Base-by-base conservation (phyloP, 2,888 invertebrate species). In the Mimas tiliae region DNA sequence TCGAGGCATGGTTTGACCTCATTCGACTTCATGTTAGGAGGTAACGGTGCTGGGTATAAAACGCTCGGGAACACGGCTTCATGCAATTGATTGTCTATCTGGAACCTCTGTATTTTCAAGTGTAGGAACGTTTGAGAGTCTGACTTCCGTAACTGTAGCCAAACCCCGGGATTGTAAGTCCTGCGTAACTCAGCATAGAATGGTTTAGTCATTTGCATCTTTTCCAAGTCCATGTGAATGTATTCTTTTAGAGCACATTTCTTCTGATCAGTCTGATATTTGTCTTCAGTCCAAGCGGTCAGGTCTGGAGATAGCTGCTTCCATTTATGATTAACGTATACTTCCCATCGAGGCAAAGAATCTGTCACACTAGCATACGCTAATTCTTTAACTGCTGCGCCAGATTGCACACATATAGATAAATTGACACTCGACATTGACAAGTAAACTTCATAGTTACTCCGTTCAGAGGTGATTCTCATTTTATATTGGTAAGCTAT, bases 121-220 rank as follows among this genome's bases (percentile, higher is more conserved):
- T 96, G 96, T 65, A 95, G 85, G 78, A 95, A 96, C 14, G 94
- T 95, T 70, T 96, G 95, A 63, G 96, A 95, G 42, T 94, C 91
- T 0, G 97, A 97, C 82, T 95, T 95, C 52, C 97, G 92, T 70
- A 95, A 92, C 75, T 97, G 97, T 71, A 96, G 76, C 96, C 96
- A 97, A 52, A 97, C 79, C 0, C 96, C 97, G 0, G 97, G 97
- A 66, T 94, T 94, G 80, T 96, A 97, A 0, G 95, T 95, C 51
- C 98, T 92, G 52, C 96, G 88, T 33, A 98, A 84, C 78, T 96
- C 96, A 0, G 97, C 97, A 79, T 96, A 97, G 87, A 97, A 97
- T 0, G 98, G 97, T 83, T 97, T 97, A 0, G 96, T 95, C 96
- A 98, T 97, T 75, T 96, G 96, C 97, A 98, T 97, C 84, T 96